These are phyloP conservation scores for Lepidurus apus DNA, from an alignment of 1,140 invertebrate species.

Conservation along the genomic window DNA sequence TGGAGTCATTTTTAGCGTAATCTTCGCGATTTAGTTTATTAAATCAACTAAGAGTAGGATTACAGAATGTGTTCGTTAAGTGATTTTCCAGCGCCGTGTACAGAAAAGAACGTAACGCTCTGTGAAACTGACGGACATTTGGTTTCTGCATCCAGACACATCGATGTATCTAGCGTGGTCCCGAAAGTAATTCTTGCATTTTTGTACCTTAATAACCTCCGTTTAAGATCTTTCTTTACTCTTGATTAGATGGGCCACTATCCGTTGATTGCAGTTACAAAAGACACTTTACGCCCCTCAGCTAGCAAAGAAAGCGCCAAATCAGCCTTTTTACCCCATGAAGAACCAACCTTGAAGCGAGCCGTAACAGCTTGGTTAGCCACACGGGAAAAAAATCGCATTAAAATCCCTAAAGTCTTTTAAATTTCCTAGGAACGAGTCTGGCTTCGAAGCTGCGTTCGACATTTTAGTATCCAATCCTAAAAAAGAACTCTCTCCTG, in stretches of 20 bases:
- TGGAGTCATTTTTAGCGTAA: neutral
- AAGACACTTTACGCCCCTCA: neutral
- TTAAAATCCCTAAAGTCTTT: no score
- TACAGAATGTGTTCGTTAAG: neutral
- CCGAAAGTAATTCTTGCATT: neutral
- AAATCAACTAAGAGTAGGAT: neutral
- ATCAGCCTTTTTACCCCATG: neutral
- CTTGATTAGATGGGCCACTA: neutral
- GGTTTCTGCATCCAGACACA: neutral
- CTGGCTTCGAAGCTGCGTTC: slow-evolving; percentile 1
- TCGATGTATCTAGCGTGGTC: neutral
- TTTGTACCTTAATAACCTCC: neutral
- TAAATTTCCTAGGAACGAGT: neutral
- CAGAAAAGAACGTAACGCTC: neutral
- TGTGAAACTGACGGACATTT: neutral
- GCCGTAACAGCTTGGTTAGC: neutral
- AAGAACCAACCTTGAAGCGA: neutral
- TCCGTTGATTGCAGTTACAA: neutral
- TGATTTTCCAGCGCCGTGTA: neutral
- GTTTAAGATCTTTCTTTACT: neutral
- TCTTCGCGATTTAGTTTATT: no score
- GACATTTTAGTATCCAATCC: neutral
- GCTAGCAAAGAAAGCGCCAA: neutral
- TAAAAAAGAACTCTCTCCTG: neutral
- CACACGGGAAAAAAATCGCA: neutral